Evolutionary conservation across 2,888 invertebrate species (phyloP).

Genomic region (Lasioglossum pauxillum): DNA sequence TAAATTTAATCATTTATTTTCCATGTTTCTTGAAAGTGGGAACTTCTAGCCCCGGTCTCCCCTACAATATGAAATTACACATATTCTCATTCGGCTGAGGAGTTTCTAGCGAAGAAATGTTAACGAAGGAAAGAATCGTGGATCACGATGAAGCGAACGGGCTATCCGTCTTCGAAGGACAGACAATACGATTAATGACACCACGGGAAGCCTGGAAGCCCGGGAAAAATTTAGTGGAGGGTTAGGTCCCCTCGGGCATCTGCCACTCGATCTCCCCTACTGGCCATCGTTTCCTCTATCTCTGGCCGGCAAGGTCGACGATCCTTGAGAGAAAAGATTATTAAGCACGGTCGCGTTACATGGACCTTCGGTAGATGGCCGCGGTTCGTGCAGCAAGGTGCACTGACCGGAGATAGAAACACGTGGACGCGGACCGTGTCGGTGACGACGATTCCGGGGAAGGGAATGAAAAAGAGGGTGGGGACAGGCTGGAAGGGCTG

Average conservation of each 20-base stretch:
- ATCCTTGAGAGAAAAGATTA: slow-evolving; percentile 69
- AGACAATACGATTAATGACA: slow-evolving; percentile 24
- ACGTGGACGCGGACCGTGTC: slow-evolving; percentile 69
- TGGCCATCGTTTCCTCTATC: slow-evolving; percentile 50
- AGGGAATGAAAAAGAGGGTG: slow-evolving; percentile 44
- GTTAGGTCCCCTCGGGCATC: neutral
- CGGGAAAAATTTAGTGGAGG: neutral
- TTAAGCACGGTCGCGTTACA: slow-evolving; percentile 71
- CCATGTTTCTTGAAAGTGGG: too few species aligned
- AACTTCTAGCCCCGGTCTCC: too few species aligned
- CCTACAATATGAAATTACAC: neutral
- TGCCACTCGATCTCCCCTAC: neutral
- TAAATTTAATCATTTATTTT: too few species aligned
- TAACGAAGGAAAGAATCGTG: neutral
- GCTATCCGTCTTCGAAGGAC: neutral
- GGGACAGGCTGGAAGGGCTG: slow-evolving; percentile 50
- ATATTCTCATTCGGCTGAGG: neutral
- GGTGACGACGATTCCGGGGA: slow-evolving; percentile 51
- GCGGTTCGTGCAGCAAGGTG: slow-evolving; percentile 73
- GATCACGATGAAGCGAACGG: neutral
- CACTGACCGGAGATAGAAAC: slow-evolving; percentile 75
- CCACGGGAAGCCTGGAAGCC: neutral
- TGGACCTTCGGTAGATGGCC: slow-evolving; percentile 73
- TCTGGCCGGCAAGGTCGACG: slow-evolving; percentile 65
- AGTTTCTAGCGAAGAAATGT: too few species aligned